Conservation (phyloP, 30 jellyfish, hydroid and myxozoan genomes). For the Turritopsis rubra region DNA sequence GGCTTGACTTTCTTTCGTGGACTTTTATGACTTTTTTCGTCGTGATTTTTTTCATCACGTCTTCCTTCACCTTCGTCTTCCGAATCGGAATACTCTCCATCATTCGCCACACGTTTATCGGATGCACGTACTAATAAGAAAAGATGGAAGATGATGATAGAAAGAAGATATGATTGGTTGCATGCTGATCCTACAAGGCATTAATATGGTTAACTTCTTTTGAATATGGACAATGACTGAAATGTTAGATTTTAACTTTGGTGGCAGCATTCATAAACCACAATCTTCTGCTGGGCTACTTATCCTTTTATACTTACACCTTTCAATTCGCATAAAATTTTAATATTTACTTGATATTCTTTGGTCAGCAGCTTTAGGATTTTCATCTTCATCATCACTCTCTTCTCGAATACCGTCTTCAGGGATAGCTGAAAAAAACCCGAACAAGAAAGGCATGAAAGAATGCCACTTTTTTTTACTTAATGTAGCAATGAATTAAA, state of each 20-base stretch:
- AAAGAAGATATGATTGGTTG: not conserved
- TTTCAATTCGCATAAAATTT: not conserved
- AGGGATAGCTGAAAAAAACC: conserved; percentile 56
- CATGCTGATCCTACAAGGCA: not conserved
- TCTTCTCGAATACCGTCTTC: conserved; percentile 82
- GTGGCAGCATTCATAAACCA: too few relatives aligned
- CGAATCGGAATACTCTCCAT: conserved; percentile 83
- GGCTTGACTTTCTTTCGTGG: conserved; percentile 54
- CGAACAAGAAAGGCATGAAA: not conserved
- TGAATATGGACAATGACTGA: too few relatives aligned
- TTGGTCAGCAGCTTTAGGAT: conserved; percentile 62
- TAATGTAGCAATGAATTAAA: not conserved
- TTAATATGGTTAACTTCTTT: too few relatives aligned
- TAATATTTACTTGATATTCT: conserved; percentile 71
- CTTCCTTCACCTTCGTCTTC: conserved; percentile 96
- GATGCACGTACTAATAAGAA: conserved; percentile 65
- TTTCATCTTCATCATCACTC: conserved; percentile 89
- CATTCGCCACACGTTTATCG: conserved; percentile 80
- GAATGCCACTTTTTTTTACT: not conserved
- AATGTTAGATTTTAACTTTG: too few relatives aligned
- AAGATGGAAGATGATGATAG: not conserved
- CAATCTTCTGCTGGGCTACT: not conserved
- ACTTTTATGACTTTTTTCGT: conserved; percentile 53
- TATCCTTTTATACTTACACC: not conserved
- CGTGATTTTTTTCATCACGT: conserved; percentile 26